These are phyloP conservation scores for Tretioscincus oriximinensis DNA, from an alignment of 2,113 vertebrate genomes.

Conservation along the genomic window DNA sequence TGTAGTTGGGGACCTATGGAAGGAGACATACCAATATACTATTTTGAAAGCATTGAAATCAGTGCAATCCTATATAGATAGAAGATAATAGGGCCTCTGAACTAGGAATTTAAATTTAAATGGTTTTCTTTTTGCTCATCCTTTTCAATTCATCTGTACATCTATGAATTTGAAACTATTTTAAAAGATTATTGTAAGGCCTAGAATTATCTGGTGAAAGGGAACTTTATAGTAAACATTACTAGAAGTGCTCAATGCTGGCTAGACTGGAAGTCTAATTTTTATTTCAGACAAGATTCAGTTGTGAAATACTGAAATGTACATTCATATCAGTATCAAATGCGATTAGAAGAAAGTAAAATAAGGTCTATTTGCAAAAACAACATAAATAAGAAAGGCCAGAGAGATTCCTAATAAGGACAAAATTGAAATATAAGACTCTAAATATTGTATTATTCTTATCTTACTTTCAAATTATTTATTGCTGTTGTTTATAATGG, in stretches of 20 bases:
- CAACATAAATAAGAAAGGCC: background rate
- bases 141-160: too few species aligned
- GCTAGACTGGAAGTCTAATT: background rate
- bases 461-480: background rate
- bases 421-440: background rate
- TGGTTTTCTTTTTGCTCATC: too few species aligned
- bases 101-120: too few species aligned
- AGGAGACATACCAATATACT: background rate
- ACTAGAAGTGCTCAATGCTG: background rate
- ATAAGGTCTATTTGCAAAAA: background rate
- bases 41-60: background rate
- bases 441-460: background rate
- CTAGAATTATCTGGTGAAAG: too few species aligned
- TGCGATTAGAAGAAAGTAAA: background rate
- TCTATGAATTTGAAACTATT: too few species aligned
- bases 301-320: background rate
- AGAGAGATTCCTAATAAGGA: background rate
- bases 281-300: background rate
- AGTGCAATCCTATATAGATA: background rate
- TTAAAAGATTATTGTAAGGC: too few species aligned
- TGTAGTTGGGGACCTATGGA: background rate
- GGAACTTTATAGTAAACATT: too few species aligned
- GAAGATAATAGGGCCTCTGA: background rate
- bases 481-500: background rate
- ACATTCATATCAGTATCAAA: background rate